A percentile compares a stretch with the other conserved stretches of the same genome.
Evolutionary conservation across 2,888 invertebrate species (phyloP).

Genomic region (Oxystoma pomonae): DNA sequence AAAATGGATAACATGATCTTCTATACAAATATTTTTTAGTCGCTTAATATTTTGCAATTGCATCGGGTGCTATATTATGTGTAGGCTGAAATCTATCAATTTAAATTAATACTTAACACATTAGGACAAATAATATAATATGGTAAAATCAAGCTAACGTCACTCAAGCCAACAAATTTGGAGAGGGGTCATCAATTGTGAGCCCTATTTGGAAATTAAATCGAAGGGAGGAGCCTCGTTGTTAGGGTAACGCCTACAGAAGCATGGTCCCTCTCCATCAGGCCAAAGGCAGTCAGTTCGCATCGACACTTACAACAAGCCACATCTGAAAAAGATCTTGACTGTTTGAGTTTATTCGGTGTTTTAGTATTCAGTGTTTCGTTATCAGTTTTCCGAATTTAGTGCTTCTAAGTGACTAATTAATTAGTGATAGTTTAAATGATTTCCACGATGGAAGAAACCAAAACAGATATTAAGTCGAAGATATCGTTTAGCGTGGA

Average conservation of each 20-base stretch:
- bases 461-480: conserved; percentile 51
- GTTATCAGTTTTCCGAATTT: conserved; percentile 1
- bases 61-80: no score
- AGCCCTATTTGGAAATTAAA: conserved; percentile 38
- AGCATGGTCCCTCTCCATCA: conserved; percentile 35
- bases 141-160: conserved; percentile 40
- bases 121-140: conserved; percentile 44
- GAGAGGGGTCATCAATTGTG: conserved; percentile 37
- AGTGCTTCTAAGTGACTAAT: background rate
- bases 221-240: conserved; percentile 31
- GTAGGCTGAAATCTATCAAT: conserved; percentile 32
- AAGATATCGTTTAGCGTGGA: conserved; percentile 74
- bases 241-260: conserved; percentile 29
- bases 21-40: no score
- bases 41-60: no score
- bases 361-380: conserved; percentile 8
- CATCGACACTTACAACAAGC: conserved; percentile 26
- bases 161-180: conserved; percentile 33
- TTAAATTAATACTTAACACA: conserved; percentile 40
- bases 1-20: no score
- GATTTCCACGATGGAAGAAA: conserved; percentile 41
- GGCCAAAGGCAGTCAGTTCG: conserved; percentile 29
- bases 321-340: conserved; percentile 26
- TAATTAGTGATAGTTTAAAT: conserved; percentile 16
- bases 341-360: background rate